Evolutionary conservation across 2,797 vertebrate species (phyloP).

Genomic region (Sebastolobus alascanus): DNA sequence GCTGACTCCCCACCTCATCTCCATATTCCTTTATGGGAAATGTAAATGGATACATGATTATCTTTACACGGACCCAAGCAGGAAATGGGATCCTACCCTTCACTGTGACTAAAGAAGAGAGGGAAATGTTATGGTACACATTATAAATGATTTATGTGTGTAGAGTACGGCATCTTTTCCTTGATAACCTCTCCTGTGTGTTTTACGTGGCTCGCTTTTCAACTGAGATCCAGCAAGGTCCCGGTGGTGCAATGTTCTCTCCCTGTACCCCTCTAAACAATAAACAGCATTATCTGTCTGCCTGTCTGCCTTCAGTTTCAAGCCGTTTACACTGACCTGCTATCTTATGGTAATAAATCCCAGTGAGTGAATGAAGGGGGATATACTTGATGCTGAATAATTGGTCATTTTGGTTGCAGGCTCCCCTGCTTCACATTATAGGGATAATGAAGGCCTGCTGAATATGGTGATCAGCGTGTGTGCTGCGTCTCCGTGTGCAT

Average conservation of each 20-base stretch:
- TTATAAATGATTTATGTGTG: constrained; percentile 82
- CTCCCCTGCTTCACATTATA: constrained; percentile 83
- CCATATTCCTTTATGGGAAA: constrained; percentile 85
- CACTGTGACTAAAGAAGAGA: constrained; percentile 82
- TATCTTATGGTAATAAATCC: constrained; percentile 77
- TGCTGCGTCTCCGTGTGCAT: constrained; percentile 64
- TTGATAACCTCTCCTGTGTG: constrained; percentile 79
- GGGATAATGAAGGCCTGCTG: constrained; percentile 86
- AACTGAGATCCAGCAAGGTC: constrained; percentile 66
- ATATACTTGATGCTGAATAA: constrained; percentile 83
- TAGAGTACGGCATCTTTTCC: constrained; percentile 73
- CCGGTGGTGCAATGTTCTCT: constrained; percentile 70
- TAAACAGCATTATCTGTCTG: constrained; percentile 79
- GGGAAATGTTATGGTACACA: constrained; percentile 81
- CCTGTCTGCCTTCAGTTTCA: constrained; percentile 68
- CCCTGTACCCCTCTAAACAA: constrained; percentile 71
- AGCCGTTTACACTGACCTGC: constrained; percentile 73
- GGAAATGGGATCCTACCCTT: constrained; percentile 80
- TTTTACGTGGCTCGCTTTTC: constrained; percentile 67
- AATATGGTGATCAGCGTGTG: constrained; percentile 83
- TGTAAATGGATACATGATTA: constrained; percentile 86
- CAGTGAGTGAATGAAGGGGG: constrained; percentile 70
- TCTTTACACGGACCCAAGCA: constrained; percentile 81
- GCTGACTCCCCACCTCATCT: constrained; percentile 82
- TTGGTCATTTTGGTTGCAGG: constrained; percentile 84